phyloP scores from a whole-genome alignment of 1,140 invertebrate species.

The Yoshiicerus persimilis region DNA sequence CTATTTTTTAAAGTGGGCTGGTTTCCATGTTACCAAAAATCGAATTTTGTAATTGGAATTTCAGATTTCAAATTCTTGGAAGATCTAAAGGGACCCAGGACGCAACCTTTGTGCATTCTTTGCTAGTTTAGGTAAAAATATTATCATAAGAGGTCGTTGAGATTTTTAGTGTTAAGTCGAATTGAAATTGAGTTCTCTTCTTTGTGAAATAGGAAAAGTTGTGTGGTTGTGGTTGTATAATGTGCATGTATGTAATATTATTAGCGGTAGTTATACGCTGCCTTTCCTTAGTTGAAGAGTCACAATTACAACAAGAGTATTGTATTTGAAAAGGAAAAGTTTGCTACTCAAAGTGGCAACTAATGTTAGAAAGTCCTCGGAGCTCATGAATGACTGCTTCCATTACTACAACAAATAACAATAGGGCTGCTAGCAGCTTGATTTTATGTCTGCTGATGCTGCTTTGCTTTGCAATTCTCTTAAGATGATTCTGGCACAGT shows the following conservation, averaged over 20 bases:
- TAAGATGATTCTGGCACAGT: not conserved
- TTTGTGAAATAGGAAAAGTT: not conserved
- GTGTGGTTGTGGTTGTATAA: no score
- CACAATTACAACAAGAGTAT: not conserved
- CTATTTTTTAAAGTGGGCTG: no score
- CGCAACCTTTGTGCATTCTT: no score
- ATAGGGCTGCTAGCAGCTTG: not conserved
- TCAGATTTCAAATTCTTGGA: no score
- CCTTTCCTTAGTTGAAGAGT: not conserved
- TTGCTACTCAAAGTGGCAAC: conserved; percentile 2
- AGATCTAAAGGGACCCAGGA: no score
- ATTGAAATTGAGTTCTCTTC: no score
- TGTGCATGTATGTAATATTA: not conserved
- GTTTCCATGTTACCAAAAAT: no score
- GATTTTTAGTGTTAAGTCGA: no score
- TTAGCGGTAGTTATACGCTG: not conserved
- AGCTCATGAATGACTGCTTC: conserved; percentile 1
- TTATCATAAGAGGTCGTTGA: no score
- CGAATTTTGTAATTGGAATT: no score
- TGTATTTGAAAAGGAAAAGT: not conserved
- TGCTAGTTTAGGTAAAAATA: no score
- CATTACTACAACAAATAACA: conserved; percentile 1
- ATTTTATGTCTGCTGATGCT: not conserved
- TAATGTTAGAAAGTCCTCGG: not conserved
- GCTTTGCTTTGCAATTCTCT: not conserved